Percentiles rank a stretch among this genome's conserved stretches.
Conservation (phyloP, 1,140 invertebrate species). For the Hormaphis cornu region DNA sequence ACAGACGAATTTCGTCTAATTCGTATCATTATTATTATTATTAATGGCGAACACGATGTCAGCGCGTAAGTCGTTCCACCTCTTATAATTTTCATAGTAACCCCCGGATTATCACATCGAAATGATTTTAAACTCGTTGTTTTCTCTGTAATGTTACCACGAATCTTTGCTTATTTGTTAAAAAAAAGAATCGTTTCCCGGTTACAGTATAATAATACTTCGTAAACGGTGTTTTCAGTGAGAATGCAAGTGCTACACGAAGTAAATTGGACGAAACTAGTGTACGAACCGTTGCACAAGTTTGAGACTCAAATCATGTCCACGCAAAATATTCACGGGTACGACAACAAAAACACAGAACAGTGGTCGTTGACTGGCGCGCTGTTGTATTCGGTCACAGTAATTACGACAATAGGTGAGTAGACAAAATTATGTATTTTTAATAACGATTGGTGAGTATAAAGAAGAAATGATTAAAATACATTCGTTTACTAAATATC, state of each 20-base stretch:
- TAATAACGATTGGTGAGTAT: background rate
- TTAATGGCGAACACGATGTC: no score
- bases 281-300: slow-evolving; percentile 60
- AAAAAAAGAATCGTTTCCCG: background rate
- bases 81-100: no score
- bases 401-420: slow-evolving; percentile 76
- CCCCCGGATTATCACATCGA: no score
- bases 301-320: slow-evolving; percentile 69
- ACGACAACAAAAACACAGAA: slow-evolving; percentile 38
- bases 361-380: slow-evolving; percentile 70
- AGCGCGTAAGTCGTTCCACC: no score
- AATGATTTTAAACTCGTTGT: no score
- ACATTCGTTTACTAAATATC: background rate
- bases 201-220: background rate
- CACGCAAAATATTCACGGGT: slow-evolving; percentile 50
- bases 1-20: no score
- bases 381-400: slow-evolving; percentile 68
- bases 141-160: no score
- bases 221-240: slow-evolving; percentile 51
- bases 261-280: slow-evolving; percentile 67
- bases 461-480: background rate
- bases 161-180: no score
- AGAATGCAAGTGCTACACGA: slow-evolving; percentile 70
- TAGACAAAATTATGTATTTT: slow-evolving; percentile 11
- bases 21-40: no score